These are phyloP conservation scores for Ia io DNA, from an alignment of 2,113 vertebrate genomes.

Conservation along the genomic window DNA sequence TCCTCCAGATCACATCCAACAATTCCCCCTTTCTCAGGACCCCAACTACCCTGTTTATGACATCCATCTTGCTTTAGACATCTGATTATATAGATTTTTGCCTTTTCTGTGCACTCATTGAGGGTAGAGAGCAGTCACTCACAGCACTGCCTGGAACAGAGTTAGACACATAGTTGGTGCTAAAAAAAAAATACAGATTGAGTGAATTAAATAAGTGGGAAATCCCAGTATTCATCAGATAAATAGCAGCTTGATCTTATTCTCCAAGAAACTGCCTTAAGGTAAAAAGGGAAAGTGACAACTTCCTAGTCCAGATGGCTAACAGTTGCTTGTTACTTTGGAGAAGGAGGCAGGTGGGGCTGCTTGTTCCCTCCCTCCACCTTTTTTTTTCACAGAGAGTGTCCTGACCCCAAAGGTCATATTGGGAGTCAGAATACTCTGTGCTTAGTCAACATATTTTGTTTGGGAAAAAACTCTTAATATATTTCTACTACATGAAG, in stretches of 20 bases:
- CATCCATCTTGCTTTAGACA: not conserved
- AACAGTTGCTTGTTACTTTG: not conserved
- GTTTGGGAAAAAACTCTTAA: not conserved
- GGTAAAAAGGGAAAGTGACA: not conserved
- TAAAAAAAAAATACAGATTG: not conserved
- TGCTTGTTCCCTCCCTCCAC: not conserved
- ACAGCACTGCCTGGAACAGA: not conserved
- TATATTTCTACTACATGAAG: not conserved
- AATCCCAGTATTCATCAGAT: not conserved
- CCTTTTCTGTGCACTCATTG: not conserved
- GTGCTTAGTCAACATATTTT: not conserved
- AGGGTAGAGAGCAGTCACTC: not conserved
- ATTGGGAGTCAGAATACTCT: not conserved
- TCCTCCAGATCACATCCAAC: not conserved
- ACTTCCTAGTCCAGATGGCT: slow-evolving; percentile 6
- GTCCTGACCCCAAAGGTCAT: not conserved
- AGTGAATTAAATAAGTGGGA: slow-evolving; percentile 24
- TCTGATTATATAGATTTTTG: not conserved
- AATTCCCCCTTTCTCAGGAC: not conserved
- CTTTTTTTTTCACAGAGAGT: not conserved
- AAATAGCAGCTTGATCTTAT: slow-evolving; percentile 1
- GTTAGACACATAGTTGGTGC: not conserved
- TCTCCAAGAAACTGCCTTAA: slow-evolving; percentile 20
- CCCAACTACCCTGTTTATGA: not conserved
- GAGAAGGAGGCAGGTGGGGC: not conserved